Evolutionary conservation across 2,888 invertebrate species (phyloP), one percentile per base, ranked within the genome.

Genomic region (Lymantria monacha): DNA sequence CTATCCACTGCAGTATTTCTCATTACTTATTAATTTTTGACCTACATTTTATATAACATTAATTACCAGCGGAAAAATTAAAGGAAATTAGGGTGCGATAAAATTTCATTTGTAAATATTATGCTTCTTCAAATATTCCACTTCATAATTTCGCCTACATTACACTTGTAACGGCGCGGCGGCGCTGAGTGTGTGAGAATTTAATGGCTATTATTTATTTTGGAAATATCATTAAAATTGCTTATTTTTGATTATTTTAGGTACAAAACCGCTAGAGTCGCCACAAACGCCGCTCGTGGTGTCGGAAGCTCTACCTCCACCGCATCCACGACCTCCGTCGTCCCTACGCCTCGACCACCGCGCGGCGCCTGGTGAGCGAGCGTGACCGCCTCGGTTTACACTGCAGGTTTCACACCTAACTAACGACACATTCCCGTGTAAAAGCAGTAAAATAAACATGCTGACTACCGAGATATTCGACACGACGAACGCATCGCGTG

Each of bases 221-320:
- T 33, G 33, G 33, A 1, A 33, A 33, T 33, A 33, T 10, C 7
- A 33, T 33, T 33, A 10, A 10, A 10, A 33, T 33, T 22, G 22
- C 22, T 2, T 22, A 0, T 15, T 41, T 41, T 41, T 3, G 11
- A 7, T 41, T n/a, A 8, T 42, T 42, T 30, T 30, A 91, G 92
- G 92, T 70, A 96, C 95, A 71, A 95, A 96, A 73, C 97, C 97
- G 3, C 87, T 96, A 76, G 97, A 97, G 70, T 96, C 96, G 44
- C 97, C 97, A 13, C 95, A 96, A 84, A 96, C 96, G 55, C 96
- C 97, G 38, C 91, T 94, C 69, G 93, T 93, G 57, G 92, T 93
- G 59, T 87, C 87, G 44, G 91, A 89, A 63, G 81, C 87, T 55
- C 76, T 90, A 33, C 88, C 87, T 9, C 86, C 89, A 36, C 85